phyloP scores from a whole-genome alignment of 2,888 invertebrate species.

The Yponomeuta evonymella region DNA sequence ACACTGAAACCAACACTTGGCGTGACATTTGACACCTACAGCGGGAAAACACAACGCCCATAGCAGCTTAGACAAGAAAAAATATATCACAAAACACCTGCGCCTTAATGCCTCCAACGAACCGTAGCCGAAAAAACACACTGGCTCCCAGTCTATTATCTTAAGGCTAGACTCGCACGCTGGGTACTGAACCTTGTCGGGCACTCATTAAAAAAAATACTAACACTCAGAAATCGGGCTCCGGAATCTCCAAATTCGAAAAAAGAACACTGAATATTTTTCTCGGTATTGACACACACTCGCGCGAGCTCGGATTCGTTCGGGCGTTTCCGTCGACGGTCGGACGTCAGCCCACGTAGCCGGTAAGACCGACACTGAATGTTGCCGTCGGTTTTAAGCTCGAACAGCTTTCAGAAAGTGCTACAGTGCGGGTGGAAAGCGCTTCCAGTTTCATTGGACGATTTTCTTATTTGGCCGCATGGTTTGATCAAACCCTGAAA shows the following conservation, averaged over 20 bases:
- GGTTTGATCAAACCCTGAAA: too few species aligned
- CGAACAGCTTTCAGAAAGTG: not conserved
- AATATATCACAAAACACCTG: conserved; percentile 2
- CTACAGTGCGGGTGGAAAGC: not conserved
- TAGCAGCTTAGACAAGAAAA: not conserved
- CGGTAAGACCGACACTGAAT: conserved; percentile 4
- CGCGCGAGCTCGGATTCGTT: conserved; percentile 4
- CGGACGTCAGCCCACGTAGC: not conserved
- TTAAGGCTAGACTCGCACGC: not conserved
- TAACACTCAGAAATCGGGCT: not conserved
- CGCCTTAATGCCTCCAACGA: conserved; percentile 1
- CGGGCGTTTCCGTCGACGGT: not conserved
- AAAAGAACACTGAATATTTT: not conserved
- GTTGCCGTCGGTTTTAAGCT: not conserved
- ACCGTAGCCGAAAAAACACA: conserved; percentile 3
- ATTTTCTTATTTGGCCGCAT: not conserved
- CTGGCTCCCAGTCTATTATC: conserved; percentile 4
- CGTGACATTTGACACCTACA: conserved; percentile 1
- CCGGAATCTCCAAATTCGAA: not conserved
- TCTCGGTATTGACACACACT: not conserved
- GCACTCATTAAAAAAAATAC: conserved; percentile 6
- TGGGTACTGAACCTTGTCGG: not conserved
- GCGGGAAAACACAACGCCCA: not conserved
- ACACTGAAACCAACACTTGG: not conserved
- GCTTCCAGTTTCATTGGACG: not conserved